Evolutionary conservation across 2,888 invertebrate genomes (phyloP).

Genomic region (Drosophila bunnanda): DNA sequence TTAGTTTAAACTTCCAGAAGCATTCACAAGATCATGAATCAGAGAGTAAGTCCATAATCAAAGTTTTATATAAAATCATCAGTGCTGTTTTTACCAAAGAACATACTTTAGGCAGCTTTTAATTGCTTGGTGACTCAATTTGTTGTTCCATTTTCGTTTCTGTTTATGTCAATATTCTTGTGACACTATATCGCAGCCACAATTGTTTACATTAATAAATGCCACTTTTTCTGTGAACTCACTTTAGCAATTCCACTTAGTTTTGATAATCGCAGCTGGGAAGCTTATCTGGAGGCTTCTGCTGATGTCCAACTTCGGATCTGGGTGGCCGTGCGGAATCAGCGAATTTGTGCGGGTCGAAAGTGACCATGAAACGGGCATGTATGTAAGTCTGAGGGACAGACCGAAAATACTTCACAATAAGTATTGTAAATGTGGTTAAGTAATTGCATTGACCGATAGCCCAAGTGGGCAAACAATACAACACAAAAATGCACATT

Average conservation of each 20-base stretch:
- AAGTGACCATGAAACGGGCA: conserved; percentile 29
- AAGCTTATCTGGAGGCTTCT: conserved; percentile 22
- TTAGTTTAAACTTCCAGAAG: neutral
- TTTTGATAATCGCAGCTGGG: conserved; percentile 23
- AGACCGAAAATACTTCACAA: conserved; percentile 23
- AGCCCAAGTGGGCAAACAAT: conserved; percentile 25
- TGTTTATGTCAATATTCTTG: neutral
- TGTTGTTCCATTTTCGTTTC: neutral
- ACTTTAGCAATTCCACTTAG: conserved; percentile 27
- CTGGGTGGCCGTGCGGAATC: conserved; percentile 33
- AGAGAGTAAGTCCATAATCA: neutral
- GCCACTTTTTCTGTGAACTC: conserved; percentile 8
- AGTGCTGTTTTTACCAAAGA: neutral
- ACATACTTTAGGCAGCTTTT: neutral
- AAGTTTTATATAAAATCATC: no score
- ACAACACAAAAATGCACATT: neutral
- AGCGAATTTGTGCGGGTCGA: conserved; percentile 27
- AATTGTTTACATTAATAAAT: neutral
- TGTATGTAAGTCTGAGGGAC: conserved; percentile 19
- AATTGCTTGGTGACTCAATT: neutral
- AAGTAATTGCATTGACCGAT: conserved; percentile 52
- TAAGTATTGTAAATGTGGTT: conserved; percentile 38
- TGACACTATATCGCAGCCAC: neutral
- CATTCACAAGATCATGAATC: neutral
- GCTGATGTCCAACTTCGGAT: conserved; percentile 18